These are phyloP conservation scores for Albula goreensis DNA, from an alignment of 2,113 vertebrate genomes.

Conservation along the genomic window DNA sequence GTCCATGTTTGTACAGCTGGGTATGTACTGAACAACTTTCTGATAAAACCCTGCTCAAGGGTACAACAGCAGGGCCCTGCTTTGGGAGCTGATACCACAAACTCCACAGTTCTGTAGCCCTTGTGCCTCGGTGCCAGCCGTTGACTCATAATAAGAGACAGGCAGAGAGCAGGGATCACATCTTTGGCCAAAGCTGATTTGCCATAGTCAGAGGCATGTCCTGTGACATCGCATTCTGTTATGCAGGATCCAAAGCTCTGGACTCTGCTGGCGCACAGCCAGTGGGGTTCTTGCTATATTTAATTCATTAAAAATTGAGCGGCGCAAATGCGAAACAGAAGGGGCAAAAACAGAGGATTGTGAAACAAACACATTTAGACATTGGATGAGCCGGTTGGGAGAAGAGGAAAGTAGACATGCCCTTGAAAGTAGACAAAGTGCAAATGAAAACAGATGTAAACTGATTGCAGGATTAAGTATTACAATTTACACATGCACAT, in stretches of 20 bases:
- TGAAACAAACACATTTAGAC: slow-evolving; percentile 30
- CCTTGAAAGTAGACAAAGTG: not conserved
- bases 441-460: not conserved
- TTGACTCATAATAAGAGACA: not conserved
- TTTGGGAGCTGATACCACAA: not conserved
- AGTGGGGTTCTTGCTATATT: slow-evolving; percentile 12
- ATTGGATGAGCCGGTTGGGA: not conserved
- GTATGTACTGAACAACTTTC: slow-evolving; percentile 6
- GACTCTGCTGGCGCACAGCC: not conserved
- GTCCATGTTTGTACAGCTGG: not conserved
- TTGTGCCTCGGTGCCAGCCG: not conserved
- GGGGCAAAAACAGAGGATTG: not conserved
- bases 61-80: not conserved
- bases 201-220: not conserved
- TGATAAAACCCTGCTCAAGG: not conserved
- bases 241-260: slow-evolving; percentile 32
- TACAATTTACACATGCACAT: not conserved
- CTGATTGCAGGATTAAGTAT: not conserved
- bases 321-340: slow-evolving; percentile 32
- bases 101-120: not conserved
- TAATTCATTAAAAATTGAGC: slow-evolving; percentile 17
- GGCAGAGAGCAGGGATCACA: not conserved
- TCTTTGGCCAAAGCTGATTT: not conserved
- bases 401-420: not conserved
- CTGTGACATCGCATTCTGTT: slow-evolving; percentile 15